Conservation (phyloP, 1,140 invertebrate genomes). For the Hyles euphorbiae region DNA sequence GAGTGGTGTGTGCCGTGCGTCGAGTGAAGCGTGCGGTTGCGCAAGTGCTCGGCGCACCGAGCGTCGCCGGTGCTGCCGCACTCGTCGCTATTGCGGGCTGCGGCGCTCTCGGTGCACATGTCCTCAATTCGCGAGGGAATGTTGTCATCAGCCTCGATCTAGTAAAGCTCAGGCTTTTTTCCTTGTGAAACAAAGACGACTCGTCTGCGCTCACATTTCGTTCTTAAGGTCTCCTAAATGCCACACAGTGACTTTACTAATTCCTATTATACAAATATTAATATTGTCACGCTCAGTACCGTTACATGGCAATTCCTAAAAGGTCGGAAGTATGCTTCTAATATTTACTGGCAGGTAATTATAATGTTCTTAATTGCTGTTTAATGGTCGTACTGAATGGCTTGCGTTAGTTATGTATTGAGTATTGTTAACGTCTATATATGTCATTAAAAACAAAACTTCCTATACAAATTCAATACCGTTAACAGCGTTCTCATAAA, state of each 20-base stretch:
- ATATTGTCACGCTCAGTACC: too few species aligned
- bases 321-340: too few species aligned
- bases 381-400: background rate
- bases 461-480: slow-evolving; percentile 2
- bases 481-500: background rate
- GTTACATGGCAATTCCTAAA: too few species aligned
- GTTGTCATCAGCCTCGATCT: slow-evolving; percentile 7
- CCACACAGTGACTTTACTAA: too few species aligned
- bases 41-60: slow-evolving; percentile 9
- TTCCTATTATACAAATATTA: too few species aligned
- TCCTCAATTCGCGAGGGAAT: slow-evolving; percentile 13
- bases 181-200: too few species aligned
- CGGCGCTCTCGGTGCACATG: slow-evolving; percentile 30
- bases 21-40: slow-evolving; percentile 10
- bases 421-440: background rate
- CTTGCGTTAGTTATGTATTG: too few species aligned
- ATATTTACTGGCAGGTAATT: too few species aligned
- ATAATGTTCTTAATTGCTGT: background rate
- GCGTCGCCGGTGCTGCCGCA: background rate
- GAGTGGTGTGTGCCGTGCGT: background rate
- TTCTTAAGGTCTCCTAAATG: too few species aligned
- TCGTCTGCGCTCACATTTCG: too few species aligned
- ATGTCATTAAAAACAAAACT: slow-evolving; percentile 3
- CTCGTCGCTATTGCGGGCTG: background rate
- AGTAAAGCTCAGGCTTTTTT: background rate